phyloP scores from a whole-genome alignment of 2,113 vertebrate genomes.

The Scomber scombrus region DNA sequence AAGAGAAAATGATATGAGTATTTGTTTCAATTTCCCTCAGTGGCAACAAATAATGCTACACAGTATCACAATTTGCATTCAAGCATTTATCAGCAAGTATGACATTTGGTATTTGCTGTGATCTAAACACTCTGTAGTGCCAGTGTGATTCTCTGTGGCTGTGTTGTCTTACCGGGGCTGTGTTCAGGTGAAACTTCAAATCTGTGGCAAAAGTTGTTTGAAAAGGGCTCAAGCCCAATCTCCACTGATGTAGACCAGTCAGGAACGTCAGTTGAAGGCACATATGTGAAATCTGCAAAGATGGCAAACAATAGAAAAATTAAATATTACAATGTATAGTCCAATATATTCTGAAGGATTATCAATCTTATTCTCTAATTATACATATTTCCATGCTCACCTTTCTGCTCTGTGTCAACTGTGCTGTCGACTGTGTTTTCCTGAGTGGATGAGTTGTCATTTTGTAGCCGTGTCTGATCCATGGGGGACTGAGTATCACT shows the following conservation, averaged over 20 bases:
- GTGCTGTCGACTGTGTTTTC: conserved; percentile 88
- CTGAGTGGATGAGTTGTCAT: conserved; percentile 77
- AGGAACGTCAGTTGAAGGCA: conserved; percentile 22
- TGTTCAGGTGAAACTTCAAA: conserved; percentile 84
- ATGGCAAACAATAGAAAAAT: background rate
- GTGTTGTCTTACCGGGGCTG: conserved; percentile 65
- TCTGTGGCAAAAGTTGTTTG: conserved; percentile 9
- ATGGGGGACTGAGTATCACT: conserved; percentile 67
- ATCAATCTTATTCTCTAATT: no score
- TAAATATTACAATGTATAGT: background rate
- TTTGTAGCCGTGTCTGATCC: conserved; percentile 41
- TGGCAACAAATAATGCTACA: no score
- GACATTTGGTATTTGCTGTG: no score
- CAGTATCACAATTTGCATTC: no score
- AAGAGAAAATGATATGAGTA: conserved; percentile 17
- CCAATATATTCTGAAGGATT: no score
- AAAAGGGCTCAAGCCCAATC: conserved; percentile 45
- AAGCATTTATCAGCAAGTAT: background rate
- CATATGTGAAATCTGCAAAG: conserved; percentile 16
- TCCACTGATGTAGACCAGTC: conserved; percentile 65
- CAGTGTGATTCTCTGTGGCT: background rate
- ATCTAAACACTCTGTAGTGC: no score
- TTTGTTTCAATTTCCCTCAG: background rate
- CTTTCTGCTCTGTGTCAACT: conserved; percentile 74
- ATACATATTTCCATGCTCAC: conserved; percentile 73